phyloP scores from a whole-genome alignment of 1,140 invertebrate genomes.

The Drosophila setifemur region DNA sequence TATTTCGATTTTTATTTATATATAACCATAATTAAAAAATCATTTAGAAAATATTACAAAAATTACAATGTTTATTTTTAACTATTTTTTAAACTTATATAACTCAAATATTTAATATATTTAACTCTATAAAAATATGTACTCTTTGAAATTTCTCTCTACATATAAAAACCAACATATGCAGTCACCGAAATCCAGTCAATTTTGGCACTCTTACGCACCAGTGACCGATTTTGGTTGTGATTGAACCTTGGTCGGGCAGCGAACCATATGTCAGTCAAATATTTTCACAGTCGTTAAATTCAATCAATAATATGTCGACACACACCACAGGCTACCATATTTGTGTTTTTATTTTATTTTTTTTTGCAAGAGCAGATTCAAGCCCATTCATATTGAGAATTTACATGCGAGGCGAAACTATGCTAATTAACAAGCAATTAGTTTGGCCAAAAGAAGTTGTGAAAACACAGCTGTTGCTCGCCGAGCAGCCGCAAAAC shows the following conservation, averaged over 20 bases:
- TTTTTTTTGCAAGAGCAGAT: background rate
- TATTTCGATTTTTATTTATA: too few relatives aligned
- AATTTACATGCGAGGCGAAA: conserved; percentile 1
- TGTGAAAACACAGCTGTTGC: conserved; percentile 58
- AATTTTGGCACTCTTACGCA: conserved; percentile 65
- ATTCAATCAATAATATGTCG: conserved; percentile 62
- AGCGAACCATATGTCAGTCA: conserved; percentile 40
- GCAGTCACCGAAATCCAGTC: conserved; percentile 49
- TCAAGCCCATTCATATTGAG: background rate
- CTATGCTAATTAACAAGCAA: conserved; percentile 74
- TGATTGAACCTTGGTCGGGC: background rate
- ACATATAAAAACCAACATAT: background rate
- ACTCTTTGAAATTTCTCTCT: too few relatives aligned
- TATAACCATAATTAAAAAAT: too few relatives aligned
- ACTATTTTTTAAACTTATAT: too few relatives aligned
- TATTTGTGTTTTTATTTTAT: background rate
- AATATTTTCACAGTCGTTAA: conserved; percentile 75
- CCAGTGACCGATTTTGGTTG: conserved; percentile 55
- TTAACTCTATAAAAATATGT: too few relatives aligned
- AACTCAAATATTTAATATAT: too few relatives aligned
- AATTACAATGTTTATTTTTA: too few relatives aligned
- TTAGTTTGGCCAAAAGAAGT: conserved; percentile 52
- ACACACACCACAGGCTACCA: conserved; percentile 13
- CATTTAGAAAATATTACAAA: too few relatives aligned
- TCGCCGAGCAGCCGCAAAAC: conserved; percentile 14